Evolutionary conservation across 2,113 vertebrate genomes (phyloP), one percentile per base, ranked within the genome.

Genomic region (Otocyon megalotis): DNA sequence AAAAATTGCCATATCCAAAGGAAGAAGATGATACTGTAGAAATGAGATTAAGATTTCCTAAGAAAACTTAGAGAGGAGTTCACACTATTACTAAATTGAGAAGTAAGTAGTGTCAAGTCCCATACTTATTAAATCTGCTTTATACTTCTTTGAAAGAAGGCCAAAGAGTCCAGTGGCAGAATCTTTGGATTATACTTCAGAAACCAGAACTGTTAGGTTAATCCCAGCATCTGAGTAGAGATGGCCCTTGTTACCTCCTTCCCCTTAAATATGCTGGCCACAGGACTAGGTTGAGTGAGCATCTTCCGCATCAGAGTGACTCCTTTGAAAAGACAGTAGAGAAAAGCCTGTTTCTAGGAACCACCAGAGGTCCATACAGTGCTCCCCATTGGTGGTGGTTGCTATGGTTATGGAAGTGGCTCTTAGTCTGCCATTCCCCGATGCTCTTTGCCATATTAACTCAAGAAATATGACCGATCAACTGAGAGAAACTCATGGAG

Each of bases 31-130:
- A 35, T n/a, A 71, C 28, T 76, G 1, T 90, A 94, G 93, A 62
- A 93, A 93, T 77, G 37, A 71, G 71, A 77, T 19, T 80, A 69
- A 28, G 37, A 65, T 14, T 81, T 17, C 53, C 28, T 58, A 86
- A 76, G 72, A 93, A 90, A 97, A 62, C 58, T 86, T 88, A 76
- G 26, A 60, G 10, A 87, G 26, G 14, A 53, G 65, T 81, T 88
- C 79, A 83, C 43, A 65, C 37, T 48, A 86, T 58, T 60, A 93
- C 14, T 69, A 74, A 94, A 79, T 17, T 65, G 56, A 87, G 94
- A 88, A 88, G 24, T 83, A 69, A 76, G 53, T 22, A 69, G 22
- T 58, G 30, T 94, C 58, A 82, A 24, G 8, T 65, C 48, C 53
- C 63, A 67, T 13, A n/a, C 53, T 97, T 94, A 83, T 5, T 81